Evolutionary conservation across 2,888 invertebrate genomes (phyloP).

Genomic region (Phoronis australis): DNA sequence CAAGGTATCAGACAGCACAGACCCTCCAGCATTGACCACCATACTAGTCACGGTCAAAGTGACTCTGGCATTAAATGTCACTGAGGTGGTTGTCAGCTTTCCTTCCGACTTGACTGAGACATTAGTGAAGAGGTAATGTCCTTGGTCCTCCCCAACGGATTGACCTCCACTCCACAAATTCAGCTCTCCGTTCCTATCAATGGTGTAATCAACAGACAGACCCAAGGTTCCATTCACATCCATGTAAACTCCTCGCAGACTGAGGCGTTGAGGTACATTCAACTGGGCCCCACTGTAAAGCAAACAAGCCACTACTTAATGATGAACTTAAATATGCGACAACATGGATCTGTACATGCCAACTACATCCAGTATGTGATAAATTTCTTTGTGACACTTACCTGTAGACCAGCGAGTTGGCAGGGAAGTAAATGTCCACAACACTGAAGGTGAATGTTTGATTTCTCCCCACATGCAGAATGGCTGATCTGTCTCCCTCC

Average conservation of each 20-base stretch:
- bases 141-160: slow-evolving; percentile 18
- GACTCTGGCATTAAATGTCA: slow-evolving; percentile 14
- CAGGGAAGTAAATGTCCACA: slow-evolving; percentile 28
- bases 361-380: no score
- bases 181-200: slow-evolving; percentile 27
- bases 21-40: slow-evolving; percentile 31
- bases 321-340: background rate
- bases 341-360: no score
- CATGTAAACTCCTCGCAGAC: slow-evolving; percentile 27
- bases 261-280: slow-evolving; percentile 22
- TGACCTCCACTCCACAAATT: slow-evolving; percentile 31
- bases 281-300: no score
- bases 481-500: slow-evolving; percentile 27
- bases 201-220: slow-evolving; percentile 21
- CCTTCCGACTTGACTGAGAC: slow-evolving; percentile 31
- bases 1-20: slow-evolving; percentile 25
- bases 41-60: slow-evolving; percentile 15
- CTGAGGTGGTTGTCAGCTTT: slow-evolving; percentile 22
- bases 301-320: no score
- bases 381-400: no score
- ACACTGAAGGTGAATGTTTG: slow-evolving; percentile 24
- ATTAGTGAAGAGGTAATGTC: slow-evolving; percentile 20
- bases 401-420: slow-evolving; percentile 34
- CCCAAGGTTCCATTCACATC: slow-evolving; percentile 30
- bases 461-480: slow-evolving; percentile 24